Evolutionary conservation across 2,797 vertebrate genomes (phyloP), one percentile per base, ranked within the genome.

Genomic region (Gadopsis bispinosus): DNA sequence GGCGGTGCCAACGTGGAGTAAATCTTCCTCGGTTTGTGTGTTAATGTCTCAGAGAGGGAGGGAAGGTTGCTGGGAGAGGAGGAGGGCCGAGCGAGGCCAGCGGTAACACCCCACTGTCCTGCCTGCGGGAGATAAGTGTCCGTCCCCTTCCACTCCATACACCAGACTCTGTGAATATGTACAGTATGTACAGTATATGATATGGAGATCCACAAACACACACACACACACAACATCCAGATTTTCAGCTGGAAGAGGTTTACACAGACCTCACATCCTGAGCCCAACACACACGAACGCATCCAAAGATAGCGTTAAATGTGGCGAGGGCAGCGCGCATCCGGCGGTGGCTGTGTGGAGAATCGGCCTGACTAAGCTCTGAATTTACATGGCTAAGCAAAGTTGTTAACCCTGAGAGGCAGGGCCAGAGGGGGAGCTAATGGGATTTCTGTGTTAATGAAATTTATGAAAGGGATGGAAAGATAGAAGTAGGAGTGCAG

Each of bases 371-470:
- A 95, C 94, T 96, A 96, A 95, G 93, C 95, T 94, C 87, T 87
- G 92, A 95, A 96, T 96, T 95, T 95, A 96, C 95, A 95, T 95
- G 93, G 94, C 91, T 93, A 95, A 95, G 94, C 94, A 94, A 94
- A 95, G 94, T 94, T 92, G 94, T 94, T 95, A 95, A 96, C 95
- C 94, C 91, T 83, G 90, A 87, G 90, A 93, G 90, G 92, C 84
- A 91, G 90, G 92, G 93, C 93, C 90, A 91, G 87, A 87, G 90
- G 87, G 87, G 84, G 82, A 89, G 91, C 91, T 94, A 95, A 96
- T 95, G 94, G 94, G 93, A 95, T 95, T 95, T 91, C 92, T 93
- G 84, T 85, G 87, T 93, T 95, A 95, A 96, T 95, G 93, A 95
- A 95, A 95, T 96, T 92, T 93, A 93, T 92, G 86, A 93, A 94